A percentile compares a stretch with the other conserved stretches of the same genome.
Conservation (phyloP, 2,113 vertebrate species). For the Zosterops pallidus region DNA sequence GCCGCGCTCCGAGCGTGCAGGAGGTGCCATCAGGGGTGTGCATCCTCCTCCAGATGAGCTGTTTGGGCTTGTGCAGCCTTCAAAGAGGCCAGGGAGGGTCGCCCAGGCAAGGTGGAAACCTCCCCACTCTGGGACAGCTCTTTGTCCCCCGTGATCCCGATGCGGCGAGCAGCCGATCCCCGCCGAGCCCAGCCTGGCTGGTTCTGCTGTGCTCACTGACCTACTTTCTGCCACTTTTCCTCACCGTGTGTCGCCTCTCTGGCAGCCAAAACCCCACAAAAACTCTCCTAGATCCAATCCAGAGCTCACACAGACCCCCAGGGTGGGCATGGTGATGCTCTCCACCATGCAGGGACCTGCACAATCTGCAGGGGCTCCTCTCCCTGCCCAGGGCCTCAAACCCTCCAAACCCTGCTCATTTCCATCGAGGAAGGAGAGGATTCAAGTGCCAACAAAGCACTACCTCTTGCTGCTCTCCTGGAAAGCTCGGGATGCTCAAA, state of each 20-base stretch:
- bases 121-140: not conserved
- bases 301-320: not conserved
- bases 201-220: not conserved
- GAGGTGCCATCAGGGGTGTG: not conserved
- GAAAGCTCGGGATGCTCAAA: not conserved
- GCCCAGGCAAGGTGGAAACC: rapidly evolving
- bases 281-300: rapidly evolving
- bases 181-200: not conserved
- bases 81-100: not conserved
- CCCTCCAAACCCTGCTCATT: not conserved
- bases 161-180: not conserved
- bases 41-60: not conserved
- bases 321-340: not conserved
- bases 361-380: not conserved
- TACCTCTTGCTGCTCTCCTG: not conserved
- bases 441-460: not conserved
- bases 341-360: rapidly evolving
- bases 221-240: conserved; percentile 35
- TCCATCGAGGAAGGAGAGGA: not conserved
- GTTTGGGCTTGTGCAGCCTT: not conserved
- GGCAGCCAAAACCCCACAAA: not conserved
- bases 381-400: not conserved
- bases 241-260: not conserved
- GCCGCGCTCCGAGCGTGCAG: not conserved
- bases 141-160: not conserved